Evolutionary conservation across 2,113 vertebrate species (phyloP), one percentile per base, ranked within the genome.

Genomic region (Sardina pilchardus): DNA sequence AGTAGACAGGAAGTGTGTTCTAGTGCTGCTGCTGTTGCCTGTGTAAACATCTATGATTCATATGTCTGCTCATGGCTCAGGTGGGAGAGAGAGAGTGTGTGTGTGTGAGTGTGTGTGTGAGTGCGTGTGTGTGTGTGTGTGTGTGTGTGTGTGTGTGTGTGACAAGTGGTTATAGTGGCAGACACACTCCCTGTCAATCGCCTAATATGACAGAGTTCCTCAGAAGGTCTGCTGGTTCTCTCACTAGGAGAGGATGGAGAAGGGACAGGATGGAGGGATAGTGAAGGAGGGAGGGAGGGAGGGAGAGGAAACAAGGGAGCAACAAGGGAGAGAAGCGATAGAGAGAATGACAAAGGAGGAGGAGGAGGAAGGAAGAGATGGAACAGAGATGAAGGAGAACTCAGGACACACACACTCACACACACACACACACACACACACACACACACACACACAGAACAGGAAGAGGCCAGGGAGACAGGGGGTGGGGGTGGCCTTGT

Each of bases 21-120:
- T 67, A 10, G n/a, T 83, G 67, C 84, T 42, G 47, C 81, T 81
- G 34, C 7, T 67, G 78, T 30, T 42, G 43, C 39, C 81, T 84
- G 82, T 81, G 83, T 53, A 81, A 63, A 81, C 43, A 85, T 87
- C 84, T 67, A 21, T 48, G 42, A 84, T 85, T 86, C 63, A 84
- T 43, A 63, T 71, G 63, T n/a, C 63, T 59, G 85, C 84, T 75
- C 24, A 83, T 78, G 59, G 75, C 34, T 67, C 14, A 9, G 63
- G n/a, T 26, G n/a, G 7, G 3, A 26, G n/a, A 34, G 63, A 1
- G n/a, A 9, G 59, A 10, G n/a, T 71, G 63, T 34, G 63, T 71
- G 63, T 71, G 63, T 71, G 63, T 71, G 63, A 2, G n/a, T 34
- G 10, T 71, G 59, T 30, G n/a, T 71, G 30, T 71, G 10, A 0